phyloP scores from a whole-genome alignment of 2,113 vertebrate genomes.

The Macrotis lagotis region DNA sequence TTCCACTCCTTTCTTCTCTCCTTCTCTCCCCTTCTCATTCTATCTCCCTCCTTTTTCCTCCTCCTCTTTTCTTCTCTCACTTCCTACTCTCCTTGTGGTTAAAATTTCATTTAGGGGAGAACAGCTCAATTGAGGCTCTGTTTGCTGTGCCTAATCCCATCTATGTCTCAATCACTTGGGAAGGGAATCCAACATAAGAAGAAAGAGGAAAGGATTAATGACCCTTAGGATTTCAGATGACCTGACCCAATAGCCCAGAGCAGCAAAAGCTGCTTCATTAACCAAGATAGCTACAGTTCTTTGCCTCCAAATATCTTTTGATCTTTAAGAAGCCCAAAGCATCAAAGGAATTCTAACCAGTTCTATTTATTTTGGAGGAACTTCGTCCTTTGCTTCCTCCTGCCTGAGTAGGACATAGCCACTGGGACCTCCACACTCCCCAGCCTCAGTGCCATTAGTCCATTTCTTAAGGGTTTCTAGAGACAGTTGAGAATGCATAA shows the following conservation, averaged over 20 bases:
- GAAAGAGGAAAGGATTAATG: not conserved
- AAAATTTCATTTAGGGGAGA: not conserved
- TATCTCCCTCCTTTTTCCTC: not conserved
- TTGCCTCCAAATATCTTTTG: not conserved
- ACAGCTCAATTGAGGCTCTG: not conserved
- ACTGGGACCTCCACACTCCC: not conserved
- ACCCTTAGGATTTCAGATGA: constrained; percentile 17
- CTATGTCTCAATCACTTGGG: not conserved
- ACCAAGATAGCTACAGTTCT: not conserved
- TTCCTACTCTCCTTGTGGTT: not conserved
- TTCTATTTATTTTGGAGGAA: not conserved
- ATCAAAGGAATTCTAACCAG: constrained; percentile 14
- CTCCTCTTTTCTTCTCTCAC: not conserved
- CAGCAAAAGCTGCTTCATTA: not conserved
- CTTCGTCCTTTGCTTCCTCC: not conserved
- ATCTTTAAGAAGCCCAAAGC: not conserved
- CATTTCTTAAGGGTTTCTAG: not conserved
- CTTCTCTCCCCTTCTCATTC: too few relatives aligned
- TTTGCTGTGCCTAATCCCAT: not conserved
- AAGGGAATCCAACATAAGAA: not conserved
- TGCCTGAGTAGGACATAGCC: not conserved
- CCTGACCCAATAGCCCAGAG: not conserved
- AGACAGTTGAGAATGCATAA: not conserved
- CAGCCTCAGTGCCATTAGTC: not conserved
- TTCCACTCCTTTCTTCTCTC: too few relatives aligned